Base-by-base conservation (phyloP, 2,113 vertebrate genomes). In the Nothobranchius furzeri region DNA sequence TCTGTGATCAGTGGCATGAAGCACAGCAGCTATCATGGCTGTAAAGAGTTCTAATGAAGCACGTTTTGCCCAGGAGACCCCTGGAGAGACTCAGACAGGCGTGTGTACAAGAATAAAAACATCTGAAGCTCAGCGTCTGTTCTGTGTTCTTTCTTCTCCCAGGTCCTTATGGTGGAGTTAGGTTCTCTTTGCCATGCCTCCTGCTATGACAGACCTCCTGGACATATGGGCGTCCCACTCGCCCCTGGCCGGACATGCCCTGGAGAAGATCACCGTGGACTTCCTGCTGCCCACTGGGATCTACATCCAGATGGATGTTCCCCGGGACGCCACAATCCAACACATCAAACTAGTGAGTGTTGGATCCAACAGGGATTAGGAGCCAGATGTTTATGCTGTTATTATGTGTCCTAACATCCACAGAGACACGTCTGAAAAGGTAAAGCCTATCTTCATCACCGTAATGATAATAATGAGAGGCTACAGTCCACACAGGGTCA, bases 211-310 rank as follows among this genome's bases (percentile, higher is more conserved):
- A 90, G 97, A 98, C 93, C 88, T 92, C 88, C 93, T 98, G 93
- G 98, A 98, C 93, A 95, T 98, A 90, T 98, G 98, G 98, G 95
- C 94, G 75, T 95, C 94, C 87, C 94, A 96, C 85, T 95, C 95
- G 53, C 95, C 95, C 85, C 91, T 96, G 81, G 91, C 92, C 61
- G 86, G 91, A 78, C 92, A 93, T 56, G 87, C 90, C 81, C 95
- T 95, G 90, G 94, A 92, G 90, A 93, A 93, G 80, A 91, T 98
- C 84, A 91, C 93, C 36, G 94, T 98, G 90, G 98, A 99, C 83
- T 96, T 98, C 87, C 92, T 99, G 75, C 92, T 99, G 85, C 98
- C 97, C 85, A 97, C 96, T 64, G 98, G 98, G 72, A 96, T 98
- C 78, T 99, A 98, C 88, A 97, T 99, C 88, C 96, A 96, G 86